phyloP scores from a whole-genome alignment of 2,797 vertebrate species.

The Lacerta viridis region DNA sequence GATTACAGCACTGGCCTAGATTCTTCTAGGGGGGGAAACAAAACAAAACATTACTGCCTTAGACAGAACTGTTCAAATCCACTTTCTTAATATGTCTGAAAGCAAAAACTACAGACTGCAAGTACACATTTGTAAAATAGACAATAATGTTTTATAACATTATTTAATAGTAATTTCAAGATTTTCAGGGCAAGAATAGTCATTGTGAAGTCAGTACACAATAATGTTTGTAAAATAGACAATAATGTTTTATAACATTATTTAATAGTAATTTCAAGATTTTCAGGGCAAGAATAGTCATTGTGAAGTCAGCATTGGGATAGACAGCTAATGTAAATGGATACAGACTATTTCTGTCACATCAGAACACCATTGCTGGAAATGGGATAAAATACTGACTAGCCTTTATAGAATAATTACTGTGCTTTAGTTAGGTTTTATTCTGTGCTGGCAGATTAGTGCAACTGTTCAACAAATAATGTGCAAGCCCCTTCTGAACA shows the following conservation, averaged over 20 bases:
- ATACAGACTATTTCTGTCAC: neutral
- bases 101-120: neutral
- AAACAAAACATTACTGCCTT: neutral
- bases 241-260: neutral
- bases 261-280: neutral
- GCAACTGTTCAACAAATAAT: neutral
- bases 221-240: neutral
- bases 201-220: neutral
- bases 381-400: neutral
- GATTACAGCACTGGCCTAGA: neutral
- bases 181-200: neutral
- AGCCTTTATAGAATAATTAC: constrained; percentile 4
- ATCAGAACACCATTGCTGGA: neutral
- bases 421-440: neutral
- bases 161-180: neutral
- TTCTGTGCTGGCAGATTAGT: neutral
- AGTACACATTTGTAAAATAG: neutral
- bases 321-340: neutral
- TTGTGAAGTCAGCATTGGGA: neutral
- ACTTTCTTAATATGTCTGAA: neutral
- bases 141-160: neutral
- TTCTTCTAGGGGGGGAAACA: neutral
- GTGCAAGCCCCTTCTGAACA: neutral
- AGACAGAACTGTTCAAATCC: neutral
- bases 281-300: neutral